A percentile compares a stretch with the other conserved stretches of the same genome.
phyloP scores from a whole-genome alignment of 2,113 vertebrate species.

The Coreoperca whiteheadi region DNA sequence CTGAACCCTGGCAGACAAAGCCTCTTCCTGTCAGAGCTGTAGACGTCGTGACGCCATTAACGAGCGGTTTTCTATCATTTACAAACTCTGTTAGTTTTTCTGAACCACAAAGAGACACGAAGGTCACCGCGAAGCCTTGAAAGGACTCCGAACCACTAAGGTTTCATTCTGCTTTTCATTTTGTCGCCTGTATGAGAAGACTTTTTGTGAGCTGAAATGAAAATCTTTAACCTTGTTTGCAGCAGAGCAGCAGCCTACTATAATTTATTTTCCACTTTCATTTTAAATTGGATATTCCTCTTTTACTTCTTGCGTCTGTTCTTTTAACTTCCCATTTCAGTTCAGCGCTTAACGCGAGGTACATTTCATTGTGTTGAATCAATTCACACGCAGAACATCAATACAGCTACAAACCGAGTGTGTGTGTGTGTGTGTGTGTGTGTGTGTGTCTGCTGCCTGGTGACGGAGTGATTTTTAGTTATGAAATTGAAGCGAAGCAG shows the following conservation, averaged over 20 bases:
- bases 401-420: neutral
- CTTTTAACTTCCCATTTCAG: neutral
- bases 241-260: neutral
- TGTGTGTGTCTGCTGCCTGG: neutral
- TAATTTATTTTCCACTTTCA: neutral
- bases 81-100: no score
- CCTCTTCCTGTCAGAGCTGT: no score
- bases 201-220: neutral
- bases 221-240: conserved; percentile 6
- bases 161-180: no score
- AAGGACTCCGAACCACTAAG: neutral
- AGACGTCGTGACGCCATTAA: no score
- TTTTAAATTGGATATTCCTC: neutral
- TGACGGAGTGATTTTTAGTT: no score
- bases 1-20: no score
- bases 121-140: neutral
- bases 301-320: neutral
- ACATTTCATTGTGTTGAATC: neutral
- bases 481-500: neutral
- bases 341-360: neutral
- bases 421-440: neutral
- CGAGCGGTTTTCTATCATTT: neutral
- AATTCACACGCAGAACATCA: no score
- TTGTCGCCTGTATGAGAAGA: no score
- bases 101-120: no score